phyloP scores from a whole-genome alignment of 92 coral and sea anemone genomes.

The Pocillopora meandrina region DNA sequence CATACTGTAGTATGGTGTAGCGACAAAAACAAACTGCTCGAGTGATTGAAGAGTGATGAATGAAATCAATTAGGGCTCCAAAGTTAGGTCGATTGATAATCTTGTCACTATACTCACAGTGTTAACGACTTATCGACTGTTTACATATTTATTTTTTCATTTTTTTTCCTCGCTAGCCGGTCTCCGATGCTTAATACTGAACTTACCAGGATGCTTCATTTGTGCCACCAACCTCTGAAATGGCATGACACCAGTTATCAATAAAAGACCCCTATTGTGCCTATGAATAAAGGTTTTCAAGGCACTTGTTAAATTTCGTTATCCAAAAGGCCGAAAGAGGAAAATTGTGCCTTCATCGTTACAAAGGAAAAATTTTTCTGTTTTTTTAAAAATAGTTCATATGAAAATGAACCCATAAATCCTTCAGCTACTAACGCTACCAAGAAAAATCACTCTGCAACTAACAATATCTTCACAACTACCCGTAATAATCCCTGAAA shows the following conservation, averaged over 20 bases:
- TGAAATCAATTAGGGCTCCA: too few species aligned
- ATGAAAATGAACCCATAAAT: conserved; percentile 41
- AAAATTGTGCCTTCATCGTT: background rate
- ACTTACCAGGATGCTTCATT: background rate
- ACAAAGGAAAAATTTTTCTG: background rate
- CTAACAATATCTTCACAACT: background rate
- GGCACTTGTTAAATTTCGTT: conserved; percentile 1
- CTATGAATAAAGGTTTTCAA: conserved; percentile 4
- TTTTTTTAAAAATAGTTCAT: background rate
- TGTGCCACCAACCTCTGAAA: background rate
- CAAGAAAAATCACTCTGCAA: background rate
- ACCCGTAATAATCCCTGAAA: too few species aligned
- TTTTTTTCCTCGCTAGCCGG: background rate
- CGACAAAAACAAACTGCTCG: too few species aligned
- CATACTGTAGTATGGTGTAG: too few species aligned
- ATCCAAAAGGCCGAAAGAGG: background rate
- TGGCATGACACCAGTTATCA: conserved; percentile 33
- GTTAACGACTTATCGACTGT: too few species aligned
- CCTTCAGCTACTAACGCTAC: conserved; percentile 16
- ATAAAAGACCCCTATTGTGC: background rate
- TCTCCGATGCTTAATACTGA: background rate
- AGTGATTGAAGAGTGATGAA: too few species aligned
- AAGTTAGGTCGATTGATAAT: too few species aligned
- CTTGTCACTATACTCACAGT: too few species aligned
- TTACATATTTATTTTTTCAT: too few species aligned